phyloP scores from a whole-genome alignment of 2,888 invertebrate genomes.

The Platypus cylindrus region DNA sequence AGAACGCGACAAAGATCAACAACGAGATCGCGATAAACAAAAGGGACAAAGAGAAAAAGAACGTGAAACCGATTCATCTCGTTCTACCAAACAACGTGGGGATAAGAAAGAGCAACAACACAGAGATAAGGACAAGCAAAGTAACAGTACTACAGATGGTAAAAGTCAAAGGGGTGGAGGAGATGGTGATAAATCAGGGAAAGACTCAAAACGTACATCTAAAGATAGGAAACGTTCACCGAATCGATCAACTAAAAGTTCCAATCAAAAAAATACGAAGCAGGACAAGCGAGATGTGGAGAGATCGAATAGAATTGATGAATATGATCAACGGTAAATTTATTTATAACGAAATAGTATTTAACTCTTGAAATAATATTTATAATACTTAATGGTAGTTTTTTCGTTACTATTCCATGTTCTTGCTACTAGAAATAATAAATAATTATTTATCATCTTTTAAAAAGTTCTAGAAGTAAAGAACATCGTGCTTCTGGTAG shows the following conservation, averaged over 20 bases:
- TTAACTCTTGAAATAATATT: conserved; percentile 2
- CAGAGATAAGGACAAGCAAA: conserved; percentile 36
- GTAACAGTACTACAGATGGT: too few species aligned
- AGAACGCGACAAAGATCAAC: conserved; percentile 29
- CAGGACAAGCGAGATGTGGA: conserved; percentile 30
- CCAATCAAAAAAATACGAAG: too few species aligned
- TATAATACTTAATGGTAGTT: conserved; percentile 1
- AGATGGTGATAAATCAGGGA: conserved; percentile 24
- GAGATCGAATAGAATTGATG: conserved; percentile 34
- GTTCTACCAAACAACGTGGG: too few species aligned
- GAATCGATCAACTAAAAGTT: conserved; percentile 23
- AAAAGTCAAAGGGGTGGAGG: conserved; percentile 35
- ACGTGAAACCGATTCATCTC: too few species aligned
- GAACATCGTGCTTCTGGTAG: too few species aligned
- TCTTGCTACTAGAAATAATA: too few species aligned
- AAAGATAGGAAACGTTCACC: conserved; percentile 31
- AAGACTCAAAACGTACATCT: conserved; percentile 31
- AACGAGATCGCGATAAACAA: conserved; percentile 29
- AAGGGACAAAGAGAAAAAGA: conserved; percentile 31
- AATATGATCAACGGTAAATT: conserved; percentile 37
- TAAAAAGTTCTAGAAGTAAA: conserved; percentile 32
- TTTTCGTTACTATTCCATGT: too few species aligned
- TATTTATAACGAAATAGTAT: conserved; percentile 1
- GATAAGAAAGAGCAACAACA: too few species aligned
- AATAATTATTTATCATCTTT: too few species aligned